Evolutionary conservation across 2,888 invertebrate genomes (phyloP), one percentile per base, ranked within the genome.

Genomic region (Drosophila picticornis): DNA sequence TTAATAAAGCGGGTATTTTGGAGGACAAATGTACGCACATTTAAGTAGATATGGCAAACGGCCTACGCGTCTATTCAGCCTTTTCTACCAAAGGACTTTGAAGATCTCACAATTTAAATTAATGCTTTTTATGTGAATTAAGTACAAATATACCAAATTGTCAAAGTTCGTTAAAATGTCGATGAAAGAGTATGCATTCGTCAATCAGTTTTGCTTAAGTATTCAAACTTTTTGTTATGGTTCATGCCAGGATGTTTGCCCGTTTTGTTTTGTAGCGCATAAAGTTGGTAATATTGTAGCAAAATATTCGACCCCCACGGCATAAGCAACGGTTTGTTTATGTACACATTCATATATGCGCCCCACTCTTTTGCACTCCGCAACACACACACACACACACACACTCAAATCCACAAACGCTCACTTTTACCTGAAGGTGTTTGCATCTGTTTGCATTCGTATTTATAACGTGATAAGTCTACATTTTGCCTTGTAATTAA

Each of bases 401-500:
- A 52, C 22, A 43, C 46, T 19, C 7, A 36, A 19, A 7, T 6
- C 36, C 36, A 32, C 4, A 46, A 32, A 0, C 27, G 16, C 22
- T 43, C 43, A 22, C 6, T 4, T 25, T 25, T 4, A n/a, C 22
- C 19, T 65, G 52, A 36, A 64, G 57, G 36, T 53, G 43, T 63
- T 40, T 56, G 51, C 43, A 36, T 58, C 32, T 68, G 82, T 69
- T 68, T 80, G 68, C 61, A 61, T 66, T 75, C 83, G 86, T 72
- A 76, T 84, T 81, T 78, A 81, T 84, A 73, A 72, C 61, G 73
- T 61, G 79, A 84, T 77, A 79, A 81, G 89, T 77, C 70, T 75
- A 74, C 84, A 77, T 87, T 84, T 90, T 89, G 75, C 73, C 72
- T 74, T 75, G 85, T 89, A 85, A 89, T 85, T 85, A 84, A 84